phyloP scores from a whole-genome alignment of 2,797 vertebrate species.

The Sebastes itinus region DNA sequence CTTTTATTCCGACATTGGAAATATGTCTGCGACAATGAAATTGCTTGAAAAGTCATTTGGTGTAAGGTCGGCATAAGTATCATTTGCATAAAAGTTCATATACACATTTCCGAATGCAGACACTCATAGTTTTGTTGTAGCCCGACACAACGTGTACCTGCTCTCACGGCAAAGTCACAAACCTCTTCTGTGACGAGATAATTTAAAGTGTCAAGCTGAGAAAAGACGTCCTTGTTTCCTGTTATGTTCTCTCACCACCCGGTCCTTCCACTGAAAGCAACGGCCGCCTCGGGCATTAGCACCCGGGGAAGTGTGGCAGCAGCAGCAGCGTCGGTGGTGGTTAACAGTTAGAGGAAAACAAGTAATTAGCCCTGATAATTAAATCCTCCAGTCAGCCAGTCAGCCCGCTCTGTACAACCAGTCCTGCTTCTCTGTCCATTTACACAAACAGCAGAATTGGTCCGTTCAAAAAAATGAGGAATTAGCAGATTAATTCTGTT shows the following conservation, averaged over 20 bases:
- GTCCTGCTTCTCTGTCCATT: slow-evolving; percentile 36
- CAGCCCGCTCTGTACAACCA: slow-evolving; percentile 10
- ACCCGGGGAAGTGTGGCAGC: slow-evolving; percentile 35
- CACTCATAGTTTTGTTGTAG: neutral
- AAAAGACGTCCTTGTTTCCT: slow-evolving; percentile 19
- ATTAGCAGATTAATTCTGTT: slow-evolving; percentile 71
- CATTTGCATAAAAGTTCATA: neutral
- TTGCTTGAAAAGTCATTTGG: too few species aligned
- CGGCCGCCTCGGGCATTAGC: slow-evolving; percentile 32
- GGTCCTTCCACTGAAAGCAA: slow-evolving; percentile 1
- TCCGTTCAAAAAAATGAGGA: slow-evolving; percentile 45
- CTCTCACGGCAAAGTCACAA: neutral
- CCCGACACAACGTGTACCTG: neutral
- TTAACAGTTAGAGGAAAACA: slow-evolving; percentile 67
- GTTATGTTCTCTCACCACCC: slow-evolving; percentile 2
- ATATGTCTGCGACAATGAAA: too few species aligned
- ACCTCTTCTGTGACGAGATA: slow-evolving; percentile 1
- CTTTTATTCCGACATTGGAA: too few species aligned
- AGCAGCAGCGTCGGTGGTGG: slow-evolving; percentile 24
- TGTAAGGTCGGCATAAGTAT: too few species aligned
- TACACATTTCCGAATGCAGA: neutral
- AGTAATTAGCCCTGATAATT: slow-evolving; percentile 77
- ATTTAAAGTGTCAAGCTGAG: slow-evolving; percentile 29
- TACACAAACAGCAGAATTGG: slow-evolving; percentile 64
- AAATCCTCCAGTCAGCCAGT: slow-evolving; percentile 67